Evolutionary conservation across 2,888 invertebrate species (phyloP).

Genomic region (Hipparchia semele): DNA sequence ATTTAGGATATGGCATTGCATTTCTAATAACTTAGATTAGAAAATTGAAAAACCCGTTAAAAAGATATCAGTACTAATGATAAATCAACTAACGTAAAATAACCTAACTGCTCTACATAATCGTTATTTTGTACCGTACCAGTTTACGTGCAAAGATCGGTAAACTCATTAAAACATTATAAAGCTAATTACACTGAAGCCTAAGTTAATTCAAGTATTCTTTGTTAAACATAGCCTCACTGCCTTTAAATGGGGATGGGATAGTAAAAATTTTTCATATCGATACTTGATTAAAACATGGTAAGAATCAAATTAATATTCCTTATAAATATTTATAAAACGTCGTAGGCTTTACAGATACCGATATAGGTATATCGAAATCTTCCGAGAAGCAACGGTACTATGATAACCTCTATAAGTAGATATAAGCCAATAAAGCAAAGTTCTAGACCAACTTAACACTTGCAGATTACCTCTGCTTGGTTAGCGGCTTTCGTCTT

Average conservation of each 20-base stretch:
- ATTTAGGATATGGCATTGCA: too few species aligned
- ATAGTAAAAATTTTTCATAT: neutral
- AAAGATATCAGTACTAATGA: conserved; percentile 18
- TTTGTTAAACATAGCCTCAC: conserved; percentile 26
- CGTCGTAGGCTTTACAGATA: neutral
- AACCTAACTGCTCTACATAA: conserved; percentile 35
- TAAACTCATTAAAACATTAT: conserved; percentile 36
- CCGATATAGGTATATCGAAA: too few species aligned
- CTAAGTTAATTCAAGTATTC: conserved; percentile 32
- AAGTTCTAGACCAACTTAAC: neutral
- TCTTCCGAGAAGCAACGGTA: neutral
- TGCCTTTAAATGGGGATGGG: conserved; percentile 15
- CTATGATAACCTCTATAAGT: neutral
- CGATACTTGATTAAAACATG: neutral
- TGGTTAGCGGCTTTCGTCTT: conserved; percentile 1
- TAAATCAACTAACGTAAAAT: conserved; percentile 24
- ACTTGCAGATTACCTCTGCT: neutral
- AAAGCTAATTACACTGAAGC: conserved; percentile 34
- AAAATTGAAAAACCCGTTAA: conserved; percentile 4
- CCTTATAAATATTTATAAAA: neutral
- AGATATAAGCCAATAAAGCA: neutral
- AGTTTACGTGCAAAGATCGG: conserved; percentile 30
- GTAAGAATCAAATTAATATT: neutral
- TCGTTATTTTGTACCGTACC: conserved; percentile 28
- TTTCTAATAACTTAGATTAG: too few species aligned